Percentiles rank a stretch among this genome's conserved stretches.
Evolutionary conservation across 2,113 vertebrate species (phyloP).

Genomic region (Suricata suricatta): DNA sequence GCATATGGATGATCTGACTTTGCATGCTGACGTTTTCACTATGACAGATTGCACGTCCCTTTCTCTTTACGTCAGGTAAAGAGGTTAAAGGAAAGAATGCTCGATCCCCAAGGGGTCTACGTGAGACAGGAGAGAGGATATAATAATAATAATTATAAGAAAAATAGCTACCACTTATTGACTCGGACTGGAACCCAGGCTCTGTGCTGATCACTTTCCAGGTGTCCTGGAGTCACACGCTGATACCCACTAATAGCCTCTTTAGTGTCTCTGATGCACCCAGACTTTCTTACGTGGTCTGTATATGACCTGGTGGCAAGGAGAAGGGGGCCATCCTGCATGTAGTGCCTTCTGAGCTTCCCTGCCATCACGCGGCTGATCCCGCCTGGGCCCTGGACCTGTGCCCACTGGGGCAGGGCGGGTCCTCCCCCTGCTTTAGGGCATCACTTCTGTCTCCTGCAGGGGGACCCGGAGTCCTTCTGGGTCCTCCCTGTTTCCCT

Average conservation of each 20-base stretch:
- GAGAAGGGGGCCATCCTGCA: neutral
- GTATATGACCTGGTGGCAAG: neutral
- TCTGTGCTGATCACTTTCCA: neutral
- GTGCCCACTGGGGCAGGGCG: neutral
- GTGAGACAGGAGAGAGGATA: neutral
- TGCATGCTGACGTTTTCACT: accelerated
- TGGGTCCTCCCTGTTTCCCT: accelerated
- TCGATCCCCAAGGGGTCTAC: neutral
- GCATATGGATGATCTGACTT: neutral
- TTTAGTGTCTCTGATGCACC: neutral
- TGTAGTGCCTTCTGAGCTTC: neutral
- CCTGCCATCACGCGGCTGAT: accelerated
- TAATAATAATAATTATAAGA: neutral
- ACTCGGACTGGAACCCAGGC: neutral
- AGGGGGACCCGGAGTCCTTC: accelerated
- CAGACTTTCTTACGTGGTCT: neutral
- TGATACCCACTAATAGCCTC: neutral
- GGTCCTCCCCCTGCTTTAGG: neutral
- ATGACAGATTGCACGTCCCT: neutral
- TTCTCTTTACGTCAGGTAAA: neutral
- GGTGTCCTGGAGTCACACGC: neutral
- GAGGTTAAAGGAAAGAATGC: neutral
- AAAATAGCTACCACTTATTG: neutral
- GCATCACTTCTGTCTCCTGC: neutral
- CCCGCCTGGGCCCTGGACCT: neutral